These are phyloP conservation scores for Drosophila nannoptera DNA, from an alignment of 1,140 invertebrate genomes.

Conservation along the genomic window DNA sequence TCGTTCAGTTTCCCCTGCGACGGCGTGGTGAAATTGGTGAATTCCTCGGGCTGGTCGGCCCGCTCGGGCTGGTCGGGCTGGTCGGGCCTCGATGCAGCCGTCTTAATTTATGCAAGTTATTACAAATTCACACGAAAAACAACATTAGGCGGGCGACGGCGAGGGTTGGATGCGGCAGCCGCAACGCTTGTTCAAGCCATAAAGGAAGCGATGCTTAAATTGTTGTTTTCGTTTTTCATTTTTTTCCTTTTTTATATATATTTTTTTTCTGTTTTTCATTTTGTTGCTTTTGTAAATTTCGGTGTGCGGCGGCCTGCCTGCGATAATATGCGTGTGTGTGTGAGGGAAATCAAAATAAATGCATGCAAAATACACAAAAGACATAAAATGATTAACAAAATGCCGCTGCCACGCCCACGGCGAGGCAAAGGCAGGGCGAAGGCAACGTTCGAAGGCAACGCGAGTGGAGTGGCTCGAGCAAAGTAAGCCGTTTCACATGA, in stretches of 20 bases:
- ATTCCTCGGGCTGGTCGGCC: conserved; percentile 4
- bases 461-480: background rate
- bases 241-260: background rate
- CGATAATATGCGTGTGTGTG: conserved; percentile 26
- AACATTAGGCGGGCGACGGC: conserved; percentile 52
- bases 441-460: background rate
- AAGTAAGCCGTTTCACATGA: conserved; percentile 20
- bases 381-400: conserved; percentile 63
- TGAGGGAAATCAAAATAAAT: conserved; percentile 58
- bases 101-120: conserved; percentile 77
- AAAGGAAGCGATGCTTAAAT: conserved; percentile 67
- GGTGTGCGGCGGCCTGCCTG: conserved; percentile 39
- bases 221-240: background rate
- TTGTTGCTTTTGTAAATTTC: conserved; percentile 39
- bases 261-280: background rate
- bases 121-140: conserved; percentile 75
- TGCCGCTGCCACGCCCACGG: conserved; percentile 8
- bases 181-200: conserved; percentile 28
- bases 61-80: background rate
- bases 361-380: conserved; percentile 42
- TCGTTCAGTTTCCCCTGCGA: conserved; percentile 42
- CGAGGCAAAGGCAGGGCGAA: background rate
- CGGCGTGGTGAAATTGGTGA: conserved; percentile 38
- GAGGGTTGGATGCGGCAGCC: too few relatives aligned
- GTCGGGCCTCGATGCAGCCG: conserved; percentile 40